Conservation (phyloP, 2,888 invertebrate genomes). For the Drosophila imparisetae region DNA sequence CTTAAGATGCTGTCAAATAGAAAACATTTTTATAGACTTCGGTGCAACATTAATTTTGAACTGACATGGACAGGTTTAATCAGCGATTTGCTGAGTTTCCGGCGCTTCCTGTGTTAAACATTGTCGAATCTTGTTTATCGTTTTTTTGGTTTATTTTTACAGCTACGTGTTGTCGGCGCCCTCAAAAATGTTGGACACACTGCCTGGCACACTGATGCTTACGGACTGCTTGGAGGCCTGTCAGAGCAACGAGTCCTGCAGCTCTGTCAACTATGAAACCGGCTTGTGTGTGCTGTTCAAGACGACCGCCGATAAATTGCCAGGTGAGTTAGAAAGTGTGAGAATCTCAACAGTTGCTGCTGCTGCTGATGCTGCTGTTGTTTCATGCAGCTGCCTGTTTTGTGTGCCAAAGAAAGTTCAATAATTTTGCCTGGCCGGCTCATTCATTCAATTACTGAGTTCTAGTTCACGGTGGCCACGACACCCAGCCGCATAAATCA, state of each 20-base stretch:
- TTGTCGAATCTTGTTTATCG: constrained; percentile 5
- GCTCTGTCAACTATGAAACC: constrained; percentile 97
- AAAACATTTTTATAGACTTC: neutral
- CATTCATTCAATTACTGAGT: constrained; percentile 78
- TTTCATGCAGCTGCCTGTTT: constrained; percentile 39
- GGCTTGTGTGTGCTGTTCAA: constrained; percentile 96
- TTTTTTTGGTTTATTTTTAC: constrained; percentile 38
- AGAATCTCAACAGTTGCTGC: constrained; percentile 55
- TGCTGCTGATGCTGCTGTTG: constrained; percentile 15
- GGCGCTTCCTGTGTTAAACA: neutral
- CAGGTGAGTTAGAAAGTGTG: constrained; percentile 88
- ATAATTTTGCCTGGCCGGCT: constrained; percentile 68
- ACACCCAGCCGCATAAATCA: constrained; percentile 1
- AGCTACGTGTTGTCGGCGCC: constrained; percentile 96
- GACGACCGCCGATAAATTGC: constrained; percentile 94
- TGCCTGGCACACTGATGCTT: constrained; percentile 96
- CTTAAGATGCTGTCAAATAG: neutral
- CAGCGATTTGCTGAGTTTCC: neutral
- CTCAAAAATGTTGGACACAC: constrained; percentile 93
- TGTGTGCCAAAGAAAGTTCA: constrained; percentile 79
- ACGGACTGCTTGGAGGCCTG: constrained; percentile 97
- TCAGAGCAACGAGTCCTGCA: constrained; percentile 95
- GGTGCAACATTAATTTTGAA: neutral
- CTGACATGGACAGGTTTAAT: neutral
- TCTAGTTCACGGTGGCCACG: constrained; percentile 73